A percentile compares a stretch with the other conserved stretches of the same genome.
phyloP scores from a whole-genome alignment of 2,888 invertebrate species.

The Choristoneura rosaceana region DNA sequence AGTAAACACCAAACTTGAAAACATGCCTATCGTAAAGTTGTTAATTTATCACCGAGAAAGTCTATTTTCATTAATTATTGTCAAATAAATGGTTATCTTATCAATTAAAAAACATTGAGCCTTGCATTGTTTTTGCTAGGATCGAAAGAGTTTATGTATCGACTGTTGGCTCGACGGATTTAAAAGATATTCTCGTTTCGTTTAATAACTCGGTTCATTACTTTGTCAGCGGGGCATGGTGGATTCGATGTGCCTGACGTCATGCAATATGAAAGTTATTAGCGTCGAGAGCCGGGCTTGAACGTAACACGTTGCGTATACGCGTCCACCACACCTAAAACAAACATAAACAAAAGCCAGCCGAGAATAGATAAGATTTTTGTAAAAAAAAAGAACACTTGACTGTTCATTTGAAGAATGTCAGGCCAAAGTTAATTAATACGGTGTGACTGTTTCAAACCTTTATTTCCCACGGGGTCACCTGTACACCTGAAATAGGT shows the following conservation, averaged over 20 bases:
- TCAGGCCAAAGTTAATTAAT: neutral
- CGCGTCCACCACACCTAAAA: neutral
- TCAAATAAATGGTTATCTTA: neutral
- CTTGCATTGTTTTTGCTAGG: neutral
- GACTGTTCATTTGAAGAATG: neutral
- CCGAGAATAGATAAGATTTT: no score
- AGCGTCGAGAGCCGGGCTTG: slow-evolving; percentile 5
- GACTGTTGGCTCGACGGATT: neutral
- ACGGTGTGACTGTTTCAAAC: neutral
- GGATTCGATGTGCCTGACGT: slow-evolving; percentile 28
- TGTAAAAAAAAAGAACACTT: neutral
- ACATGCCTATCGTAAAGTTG: slow-evolving; percentile 7
- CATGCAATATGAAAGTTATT: slow-evolving; percentile 37
- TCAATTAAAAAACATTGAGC: neutral
- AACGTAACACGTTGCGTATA: slow-evolving; percentile 6
- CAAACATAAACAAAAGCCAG: neutral
- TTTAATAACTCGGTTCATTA: slow-evolving; percentile 19
- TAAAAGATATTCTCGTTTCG: slow-evolving; percentile 7
- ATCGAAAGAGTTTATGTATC: neutral
- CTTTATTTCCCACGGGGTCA: neutral
- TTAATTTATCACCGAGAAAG: neutral
- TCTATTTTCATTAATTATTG: neutral
- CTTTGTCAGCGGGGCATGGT: slow-evolving; percentile 17
- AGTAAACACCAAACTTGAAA: neutral
- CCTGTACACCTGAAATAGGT: neutral